Conservation (phyloP, 64 coral and sea anemone genomes). For the Montipora foliosa region DNA sequence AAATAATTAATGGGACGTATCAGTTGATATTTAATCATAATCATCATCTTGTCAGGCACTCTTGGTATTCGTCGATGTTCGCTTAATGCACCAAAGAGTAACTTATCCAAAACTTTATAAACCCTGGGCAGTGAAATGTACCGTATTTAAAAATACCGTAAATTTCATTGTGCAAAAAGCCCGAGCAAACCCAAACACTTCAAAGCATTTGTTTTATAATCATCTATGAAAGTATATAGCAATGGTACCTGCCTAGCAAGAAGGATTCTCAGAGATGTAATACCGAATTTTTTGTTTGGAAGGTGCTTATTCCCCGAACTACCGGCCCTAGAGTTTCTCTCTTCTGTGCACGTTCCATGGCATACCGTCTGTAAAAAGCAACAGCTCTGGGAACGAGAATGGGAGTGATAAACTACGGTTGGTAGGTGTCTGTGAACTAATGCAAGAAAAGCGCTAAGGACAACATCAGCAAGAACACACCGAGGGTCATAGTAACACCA, state of each 20-base stretch:
- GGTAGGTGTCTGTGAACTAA: neutral
- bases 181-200: neutral
- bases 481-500: neutral
- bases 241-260: neutral
- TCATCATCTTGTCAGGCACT: too few species aligned
- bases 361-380: neutral
- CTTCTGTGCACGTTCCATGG: neutral
- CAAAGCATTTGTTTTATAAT: neutral
- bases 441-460: neutral
- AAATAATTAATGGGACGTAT: too few species aligned
- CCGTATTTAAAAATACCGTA: too few species aligned
- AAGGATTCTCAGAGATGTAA: neutral
- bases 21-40: too few species aligned
- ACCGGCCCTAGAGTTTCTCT: neutral
- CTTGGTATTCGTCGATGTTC: too few species aligned
- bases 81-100: too few species aligned
- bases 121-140: too few species aligned
- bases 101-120: too few species aligned
- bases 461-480: conserved; percentile 6
- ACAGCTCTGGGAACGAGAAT: neutral
- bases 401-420: neutral
- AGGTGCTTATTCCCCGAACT: neutral
- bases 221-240: neutral
- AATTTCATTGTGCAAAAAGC: too few species aligned
- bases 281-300: neutral